Conservation (phyloP, 2,113 vertebrate species). For the Nycticryphes semicollaris region DNA sequence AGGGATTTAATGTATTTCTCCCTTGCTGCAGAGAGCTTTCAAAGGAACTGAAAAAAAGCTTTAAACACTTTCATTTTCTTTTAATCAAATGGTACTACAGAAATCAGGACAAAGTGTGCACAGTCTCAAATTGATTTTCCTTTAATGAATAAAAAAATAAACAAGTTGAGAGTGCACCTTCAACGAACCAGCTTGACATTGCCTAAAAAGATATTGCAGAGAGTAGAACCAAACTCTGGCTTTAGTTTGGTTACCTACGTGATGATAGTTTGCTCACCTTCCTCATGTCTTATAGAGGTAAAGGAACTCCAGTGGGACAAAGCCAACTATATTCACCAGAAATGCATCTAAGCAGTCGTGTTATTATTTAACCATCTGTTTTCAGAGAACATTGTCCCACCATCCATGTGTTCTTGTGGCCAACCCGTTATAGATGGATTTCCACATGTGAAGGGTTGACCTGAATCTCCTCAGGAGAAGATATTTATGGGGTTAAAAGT, state of each 20-base stretch:
- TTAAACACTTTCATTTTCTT: background rate
- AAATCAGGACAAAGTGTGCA: background rate
- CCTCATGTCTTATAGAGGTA: background rate
- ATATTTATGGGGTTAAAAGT: background rate
- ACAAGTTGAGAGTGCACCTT: background rate
- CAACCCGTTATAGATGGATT: background rate
- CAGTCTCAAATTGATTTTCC: background rate
- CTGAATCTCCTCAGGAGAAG: background rate
- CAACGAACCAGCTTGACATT: background rate
- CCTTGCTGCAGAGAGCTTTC: background rate
- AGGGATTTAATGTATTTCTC: background rate
- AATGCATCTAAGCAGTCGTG: background rate
- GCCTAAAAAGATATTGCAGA: background rate
- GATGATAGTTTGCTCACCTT: background rate
- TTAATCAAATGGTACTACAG: background rate
- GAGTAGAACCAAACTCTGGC: background rate
- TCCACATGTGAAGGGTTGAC: background rate
- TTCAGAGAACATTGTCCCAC: background rate
- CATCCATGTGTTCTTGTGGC: background rate
- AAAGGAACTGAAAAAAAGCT: background rate
- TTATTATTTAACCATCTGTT: background rate
- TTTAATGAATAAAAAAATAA: conserved; percentile 17
- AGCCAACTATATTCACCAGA: background rate
- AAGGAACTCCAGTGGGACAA: background rate
- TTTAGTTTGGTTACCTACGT: background rate